phyloP scores from a whole-genome alignment of 2,888 invertebrate species.

The Agonum fuliginosum region DNA sequence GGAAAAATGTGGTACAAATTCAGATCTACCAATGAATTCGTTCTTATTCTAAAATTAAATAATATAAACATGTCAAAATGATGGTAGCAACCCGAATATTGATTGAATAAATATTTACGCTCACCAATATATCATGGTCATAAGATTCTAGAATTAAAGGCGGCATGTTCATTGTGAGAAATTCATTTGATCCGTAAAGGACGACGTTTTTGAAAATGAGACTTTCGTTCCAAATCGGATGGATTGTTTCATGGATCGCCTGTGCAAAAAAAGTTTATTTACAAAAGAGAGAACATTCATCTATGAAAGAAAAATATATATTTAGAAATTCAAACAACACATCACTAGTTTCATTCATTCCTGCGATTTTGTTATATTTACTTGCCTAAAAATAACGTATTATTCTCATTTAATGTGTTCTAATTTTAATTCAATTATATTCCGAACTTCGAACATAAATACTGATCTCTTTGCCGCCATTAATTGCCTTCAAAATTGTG shows the following conservation, averaged over 20 bases:
- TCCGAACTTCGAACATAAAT: too few species aligned
- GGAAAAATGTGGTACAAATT: conserved; percentile 71
- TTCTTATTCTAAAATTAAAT: conserved; percentile 63
- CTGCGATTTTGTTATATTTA: too few species aligned
- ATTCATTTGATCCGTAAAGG: conserved; percentile 70
- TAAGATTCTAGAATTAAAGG: conserved; percentile 72
- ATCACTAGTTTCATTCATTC: too few species aligned
- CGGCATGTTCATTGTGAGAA: conserved; percentile 71
- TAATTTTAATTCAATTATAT: too few species aligned
- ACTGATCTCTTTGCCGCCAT: too few species aligned
- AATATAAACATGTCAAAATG: conserved; percentile 9
- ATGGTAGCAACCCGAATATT: conserved; percentile 1
- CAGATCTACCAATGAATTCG: conserved; percentile 73
- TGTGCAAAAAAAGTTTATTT: too few species aligned
- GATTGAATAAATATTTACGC: conserved; percentile 60
- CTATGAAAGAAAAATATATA: too few species aligned
- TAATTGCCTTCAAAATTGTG: too few species aligned
- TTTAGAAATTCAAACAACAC: too few species aligned
- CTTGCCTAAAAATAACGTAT: too few species aligned
- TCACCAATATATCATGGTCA: conserved; percentile 73
- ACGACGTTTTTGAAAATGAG: conserved; percentile 73
- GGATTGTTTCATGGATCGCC: conserved; percentile 72
- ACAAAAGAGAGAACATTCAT: too few species aligned
- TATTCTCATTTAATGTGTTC: too few species aligned
- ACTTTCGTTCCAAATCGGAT: conserved; percentile 79